A percentile compares a stretch with the other conserved stretches of the same genome.
phyloP scores from a whole-genome alignment of 92 coral and sea anemone genomes.

The Chrysogorgia sp. region DNA sequence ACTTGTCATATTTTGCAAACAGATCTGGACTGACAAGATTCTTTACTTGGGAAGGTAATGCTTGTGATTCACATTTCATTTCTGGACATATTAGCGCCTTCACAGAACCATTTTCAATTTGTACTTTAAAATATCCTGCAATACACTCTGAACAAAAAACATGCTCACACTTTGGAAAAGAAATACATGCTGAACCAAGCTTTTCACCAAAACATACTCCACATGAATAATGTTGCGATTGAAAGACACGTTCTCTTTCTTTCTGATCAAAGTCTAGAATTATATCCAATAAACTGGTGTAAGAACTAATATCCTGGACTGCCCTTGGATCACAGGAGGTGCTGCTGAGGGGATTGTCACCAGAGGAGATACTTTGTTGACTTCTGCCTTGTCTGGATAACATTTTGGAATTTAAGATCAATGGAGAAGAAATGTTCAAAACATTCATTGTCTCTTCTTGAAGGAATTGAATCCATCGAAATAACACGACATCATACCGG shows the following conservation, averaged over 20 bases:
- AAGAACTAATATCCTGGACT: constrained; percentile 80
- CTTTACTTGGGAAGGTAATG: constrained; percentile 91
- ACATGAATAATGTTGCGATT: constrained; percentile 73
- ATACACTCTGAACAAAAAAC: constrained; percentile 88
- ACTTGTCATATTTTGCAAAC: constrained; percentile 88
- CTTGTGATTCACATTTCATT: constrained; percentile 87
- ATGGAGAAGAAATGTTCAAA: constrained; percentile 70
- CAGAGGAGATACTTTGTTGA: neutral
- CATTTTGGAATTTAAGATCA: constrained; percentile 51
- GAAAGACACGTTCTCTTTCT: constrained; percentile 75
- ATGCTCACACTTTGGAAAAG: constrained; percentile 84
- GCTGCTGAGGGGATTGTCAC: neutral
- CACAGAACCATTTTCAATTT: constrained; percentile 87
- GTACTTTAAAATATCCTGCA: constrained; percentile 83
- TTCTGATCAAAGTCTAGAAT: constrained; percentile 74
- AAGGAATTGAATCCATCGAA: constrained; percentile 82
- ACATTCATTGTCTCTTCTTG: constrained; percentile 66
- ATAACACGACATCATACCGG: constrained; percentile 73
- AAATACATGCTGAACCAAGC: constrained; percentile 76
- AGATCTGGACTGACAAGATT: constrained; percentile 79
- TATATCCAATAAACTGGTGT: constrained; percentile 61
- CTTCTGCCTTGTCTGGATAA: neutral
- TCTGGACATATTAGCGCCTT: constrained; percentile 86
- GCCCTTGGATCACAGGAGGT: constrained; percentile 79
- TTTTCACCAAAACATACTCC: constrained; percentile 88